A percentile compares a stretch with the other conserved stretches of the same genome.
These are phyloP conservation scores for Andrena bucephala DNA, from an alignment of 2,888 invertebrate species.

Conservation along the genomic window DNA sequence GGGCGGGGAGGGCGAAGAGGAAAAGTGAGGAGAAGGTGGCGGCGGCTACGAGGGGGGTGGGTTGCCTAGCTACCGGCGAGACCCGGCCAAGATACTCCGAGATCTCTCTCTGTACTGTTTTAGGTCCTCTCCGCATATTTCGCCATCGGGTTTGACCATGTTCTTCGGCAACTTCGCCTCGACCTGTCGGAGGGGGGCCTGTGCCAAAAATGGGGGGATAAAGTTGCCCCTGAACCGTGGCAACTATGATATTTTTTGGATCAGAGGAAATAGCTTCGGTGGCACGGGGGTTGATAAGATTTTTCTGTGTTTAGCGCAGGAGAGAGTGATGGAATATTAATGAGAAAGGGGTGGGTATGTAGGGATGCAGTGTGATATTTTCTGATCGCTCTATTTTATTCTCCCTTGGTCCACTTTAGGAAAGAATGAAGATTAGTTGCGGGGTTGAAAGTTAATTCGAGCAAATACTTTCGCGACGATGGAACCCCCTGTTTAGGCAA, in stretches of 20 bases:
- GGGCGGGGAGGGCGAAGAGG: conserved; percentile 51
- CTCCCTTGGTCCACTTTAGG: neutral
- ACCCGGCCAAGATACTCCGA: conserved; percentile 85
- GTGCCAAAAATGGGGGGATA: neutral
- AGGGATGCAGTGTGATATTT: neutral
- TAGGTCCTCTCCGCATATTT: conserved; percentile 68
- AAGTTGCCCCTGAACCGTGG: neutral
- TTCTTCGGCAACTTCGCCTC: conserved; percentile 49
- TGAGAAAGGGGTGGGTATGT: neutral
- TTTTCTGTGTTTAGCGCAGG: neutral
- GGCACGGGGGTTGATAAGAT: conserved; percentile 20
- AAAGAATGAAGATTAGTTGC: neutral
- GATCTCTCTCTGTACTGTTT: conserved; percentile 76
- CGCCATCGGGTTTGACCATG: conserved; percentile 68
- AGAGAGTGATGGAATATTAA: neutral
- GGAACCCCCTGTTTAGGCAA: neutral
- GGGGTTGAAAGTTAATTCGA: neutral
- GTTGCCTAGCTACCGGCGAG: conserved; percentile 85
- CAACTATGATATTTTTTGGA: neutral
- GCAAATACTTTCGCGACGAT: neutral
- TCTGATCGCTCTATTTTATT: no score
- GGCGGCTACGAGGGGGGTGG: conserved; percentile 73
- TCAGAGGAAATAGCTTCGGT: neutral
- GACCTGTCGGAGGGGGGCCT: neutral
- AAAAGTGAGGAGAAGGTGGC: conserved; percentile 71